These are phyloP conservation scores for Castor canadensis DNA, from an alignment of 2,113 vertebrate genomes.

Conservation along the genomic window DNA sequence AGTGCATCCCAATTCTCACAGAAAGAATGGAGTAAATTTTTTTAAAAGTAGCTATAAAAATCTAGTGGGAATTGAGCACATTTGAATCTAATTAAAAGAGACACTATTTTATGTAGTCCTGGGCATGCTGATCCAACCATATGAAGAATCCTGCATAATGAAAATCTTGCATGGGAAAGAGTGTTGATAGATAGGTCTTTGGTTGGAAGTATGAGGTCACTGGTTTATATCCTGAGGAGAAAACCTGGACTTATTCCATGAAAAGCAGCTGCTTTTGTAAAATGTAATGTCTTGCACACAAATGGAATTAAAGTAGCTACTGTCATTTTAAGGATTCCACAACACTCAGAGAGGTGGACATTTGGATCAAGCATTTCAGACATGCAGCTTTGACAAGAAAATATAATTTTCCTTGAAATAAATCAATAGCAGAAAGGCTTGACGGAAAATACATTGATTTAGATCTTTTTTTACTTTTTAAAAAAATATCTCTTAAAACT, in stretches of 20 bases:
- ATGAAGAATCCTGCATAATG: conserved; percentile 67
- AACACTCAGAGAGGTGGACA: conserved; percentile 48
- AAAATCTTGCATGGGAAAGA: conserved; percentile 72
- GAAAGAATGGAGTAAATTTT: conserved; percentile 54
- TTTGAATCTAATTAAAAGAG: conserved; percentile 73
- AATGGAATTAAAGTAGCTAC: conserved; percentile 70
- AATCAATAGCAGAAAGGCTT: conserved; percentile 44
- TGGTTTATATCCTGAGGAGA: conserved; percentile 75
- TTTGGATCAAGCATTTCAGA: conserved; percentile 51
- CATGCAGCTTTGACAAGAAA: conserved; percentile 47
- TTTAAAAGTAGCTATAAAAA: conserved; percentile 51
- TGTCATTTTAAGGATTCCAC: conserved; percentile 72
- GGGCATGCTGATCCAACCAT: conserved; percentile 68
- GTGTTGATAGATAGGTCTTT: conserved; percentile 83
- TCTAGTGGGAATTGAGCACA: conserved; percentile 69
- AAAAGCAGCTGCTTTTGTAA: conserved; percentile 80
- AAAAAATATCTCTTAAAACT: conserved; percentile 26
- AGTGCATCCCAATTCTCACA: conserved; percentile 57
- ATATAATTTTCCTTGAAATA: conserved; percentile 46
- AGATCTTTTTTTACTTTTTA: background rate
- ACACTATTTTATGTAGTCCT: conserved; percentile 71
- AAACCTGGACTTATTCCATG: conserved; percentile 82
- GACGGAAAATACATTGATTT: conserved; percentile 15
- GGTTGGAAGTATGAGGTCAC: conserved; percentile 81
- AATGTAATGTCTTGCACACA: conserved; percentile 76